Percentiles rank a stretch among this genome's conserved stretches.
Conservation (phyloP, 2,797 vertebrate genomes). For the Sebastes jordani region DNA sequence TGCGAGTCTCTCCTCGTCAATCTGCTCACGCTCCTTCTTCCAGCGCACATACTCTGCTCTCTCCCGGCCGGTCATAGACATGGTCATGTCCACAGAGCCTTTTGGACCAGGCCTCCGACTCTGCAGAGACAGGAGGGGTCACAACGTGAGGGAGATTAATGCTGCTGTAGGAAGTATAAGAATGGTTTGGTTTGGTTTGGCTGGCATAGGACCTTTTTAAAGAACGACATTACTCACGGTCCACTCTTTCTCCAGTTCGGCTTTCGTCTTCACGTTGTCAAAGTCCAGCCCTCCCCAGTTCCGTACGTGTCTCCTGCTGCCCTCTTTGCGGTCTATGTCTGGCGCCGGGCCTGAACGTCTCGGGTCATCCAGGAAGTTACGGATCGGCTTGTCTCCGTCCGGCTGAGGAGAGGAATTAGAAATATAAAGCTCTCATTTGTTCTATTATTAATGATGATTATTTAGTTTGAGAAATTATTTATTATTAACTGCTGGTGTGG, state of each 20-base stretch:
- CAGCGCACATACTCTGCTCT: conserved; percentile 92
- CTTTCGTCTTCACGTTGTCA: conserved; percentile 88
- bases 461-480: too few relatives aligned
- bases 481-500: too few relatives aligned
- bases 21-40: conserved; percentile 93
- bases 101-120: conserved; percentile 75
- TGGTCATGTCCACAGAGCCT: conserved; percentile 87
- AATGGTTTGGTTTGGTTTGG: background rate
- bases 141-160: background rate
- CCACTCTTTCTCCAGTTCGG: conserved; percentile 86
- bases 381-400: conserved; percentile 88
- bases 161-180: background rate
- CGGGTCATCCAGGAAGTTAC: conserved; percentile 93
- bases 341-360: conserved; percentile 84
- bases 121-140: conserved; percentile 33
- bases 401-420: conserved; percentile 38
- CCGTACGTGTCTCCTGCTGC: conserved; percentile 89
- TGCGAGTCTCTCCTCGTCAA: conserved; percentile 90
- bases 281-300: conserved; percentile 96
- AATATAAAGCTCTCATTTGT: background rate
- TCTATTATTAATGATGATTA: too few relatives aligned
- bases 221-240: conserved; percentile 71
- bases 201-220: background rate
- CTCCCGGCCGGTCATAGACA: conserved; percentile 94
- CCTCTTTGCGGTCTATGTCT: conserved; percentile 88